A percentile compares a stretch with the other conserved stretches of the same genome.
These are phyloP conservation scores for Acanthosoma haemorrhoidale DNA, from an alignment of 2,888 invertebrate species.

Conservation along the genomic window DNA sequence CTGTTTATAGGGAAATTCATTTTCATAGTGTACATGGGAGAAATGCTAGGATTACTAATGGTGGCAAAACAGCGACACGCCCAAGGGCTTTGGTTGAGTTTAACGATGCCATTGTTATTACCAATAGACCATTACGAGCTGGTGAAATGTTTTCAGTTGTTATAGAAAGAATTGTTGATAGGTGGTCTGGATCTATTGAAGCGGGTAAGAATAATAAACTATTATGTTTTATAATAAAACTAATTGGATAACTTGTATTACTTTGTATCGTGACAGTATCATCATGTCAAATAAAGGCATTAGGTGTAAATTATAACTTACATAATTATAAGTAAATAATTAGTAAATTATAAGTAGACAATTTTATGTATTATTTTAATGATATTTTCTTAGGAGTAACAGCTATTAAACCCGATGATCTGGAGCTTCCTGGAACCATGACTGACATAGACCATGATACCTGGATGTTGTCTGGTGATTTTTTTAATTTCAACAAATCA, in stretches of 20 bases:
- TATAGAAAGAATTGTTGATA: slow-evolving; percentile 83
- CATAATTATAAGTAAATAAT: background rate
- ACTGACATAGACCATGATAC: slow-evolving; percentile 88
- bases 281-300: background rate
- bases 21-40: slow-evolving; percentile 87
- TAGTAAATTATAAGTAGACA: background rate
- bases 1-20: slow-evolving; percentile 61
- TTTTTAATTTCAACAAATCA: background rate
- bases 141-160: slow-evolving; percentile 88
- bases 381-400: slow-evolving; percentile 72
- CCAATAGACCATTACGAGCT: slow-evolving; percentile 77
- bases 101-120: slow-evolving; percentile 89
- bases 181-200: slow-evolving; percentile 91
- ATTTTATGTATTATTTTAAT: slow-evolving; percentile 12
- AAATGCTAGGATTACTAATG: slow-evolving; percentile 78
- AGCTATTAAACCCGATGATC: slow-evolving; percentile 80
- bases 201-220: slow-evolving; percentile 53
- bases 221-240: slow-evolving; percentile 3
- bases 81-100: slow-evolving; percentile 87
- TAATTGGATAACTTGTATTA: background rate
- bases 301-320: background rate
- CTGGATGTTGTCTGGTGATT: slow-evolving; percentile 69
- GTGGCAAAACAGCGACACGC: slow-evolving; percentile 77
- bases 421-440: slow-evolving; percentile 82
- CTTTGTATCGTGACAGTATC: background rate